Conservation (phyloP, 2,113 vertebrate species). For the Phyllostomus discolor region DNA sequence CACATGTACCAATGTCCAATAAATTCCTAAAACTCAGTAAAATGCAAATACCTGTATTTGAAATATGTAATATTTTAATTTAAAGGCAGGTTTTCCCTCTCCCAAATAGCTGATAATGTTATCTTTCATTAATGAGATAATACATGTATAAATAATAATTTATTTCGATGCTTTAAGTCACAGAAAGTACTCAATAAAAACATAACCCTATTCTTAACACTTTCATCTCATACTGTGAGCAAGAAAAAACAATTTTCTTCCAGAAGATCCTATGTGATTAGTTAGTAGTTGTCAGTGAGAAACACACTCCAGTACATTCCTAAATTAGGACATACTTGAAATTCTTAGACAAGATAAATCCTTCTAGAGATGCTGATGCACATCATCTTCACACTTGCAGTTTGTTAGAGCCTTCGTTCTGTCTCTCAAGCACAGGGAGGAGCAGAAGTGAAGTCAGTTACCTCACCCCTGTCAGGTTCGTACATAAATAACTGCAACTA, state of each 20-base stretch:
- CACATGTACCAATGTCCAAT: neutral
- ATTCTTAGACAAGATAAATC: conserved; percentile 53
- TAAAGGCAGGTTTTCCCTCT: neutral
- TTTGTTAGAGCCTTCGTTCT: conserved; percentile 6
- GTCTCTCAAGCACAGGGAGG: neutral
- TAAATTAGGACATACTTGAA: conserved; percentile 64
- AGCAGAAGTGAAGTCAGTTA: neutral
- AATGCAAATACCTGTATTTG: neutral
- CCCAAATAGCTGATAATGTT: neutral
- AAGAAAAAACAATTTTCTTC: conserved; percentile 58
- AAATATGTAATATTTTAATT: conserved; percentile 15
- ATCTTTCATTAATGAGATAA: conserved; percentile 12
- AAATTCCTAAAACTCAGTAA: neutral
- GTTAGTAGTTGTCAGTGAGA: conserved; percentile 47
- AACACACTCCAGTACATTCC: conserved; percentile 37
- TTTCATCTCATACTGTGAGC: conserved; percentile 12
- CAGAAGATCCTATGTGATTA: conserved; percentile 35
- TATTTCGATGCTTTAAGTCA: conserved; percentile 41
- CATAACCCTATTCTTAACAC: neutral
- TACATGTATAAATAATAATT: neutral
- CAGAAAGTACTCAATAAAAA: conserved; percentile 2
- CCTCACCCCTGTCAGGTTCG: neutral
- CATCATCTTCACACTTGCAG: neutral
- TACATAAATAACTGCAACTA: neutral
- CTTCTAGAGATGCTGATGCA: conserved; percentile 14